Conservation (phyloP, 2,888 invertebrate genomes). For the Rugalucina vietnamica region DNA sequence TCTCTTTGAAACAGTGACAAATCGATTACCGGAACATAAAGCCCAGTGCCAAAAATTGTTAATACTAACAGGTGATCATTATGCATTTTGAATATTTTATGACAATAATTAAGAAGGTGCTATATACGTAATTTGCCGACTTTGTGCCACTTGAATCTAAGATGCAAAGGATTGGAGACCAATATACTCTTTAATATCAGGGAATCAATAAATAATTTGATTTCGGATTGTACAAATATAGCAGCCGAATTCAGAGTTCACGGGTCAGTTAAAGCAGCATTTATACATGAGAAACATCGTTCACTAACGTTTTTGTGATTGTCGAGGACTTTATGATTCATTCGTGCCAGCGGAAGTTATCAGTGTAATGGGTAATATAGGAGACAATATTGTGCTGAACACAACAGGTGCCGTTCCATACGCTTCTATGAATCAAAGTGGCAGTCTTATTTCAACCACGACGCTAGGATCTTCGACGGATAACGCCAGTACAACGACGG, state of each 20-base stretch:
- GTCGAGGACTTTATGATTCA: too few species aligned
- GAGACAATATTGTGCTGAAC: neutral
- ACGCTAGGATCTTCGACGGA: neutral
- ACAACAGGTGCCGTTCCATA: neutral
- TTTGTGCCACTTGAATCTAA: neutral
- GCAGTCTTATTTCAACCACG: neutral
- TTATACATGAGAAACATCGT: neutral
- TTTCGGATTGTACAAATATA: too few species aligned
- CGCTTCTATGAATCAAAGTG: neutral
- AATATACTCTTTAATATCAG: neutral
- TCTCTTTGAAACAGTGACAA: neutral
- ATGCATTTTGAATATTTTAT: slow-evolving; percentile 12
- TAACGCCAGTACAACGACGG: neutral
- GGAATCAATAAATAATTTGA: too few species aligned
- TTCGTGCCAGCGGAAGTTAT: too few species aligned
- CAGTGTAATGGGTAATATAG: neutral
- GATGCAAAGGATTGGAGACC: too few species aligned
- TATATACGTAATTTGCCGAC: neutral
- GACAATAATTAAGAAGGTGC: neutral
- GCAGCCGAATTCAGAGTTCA: neutral
- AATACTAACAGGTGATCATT: neutral
- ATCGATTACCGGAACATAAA: neutral
- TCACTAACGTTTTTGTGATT: neutral
- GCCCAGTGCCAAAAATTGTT: too few species aligned
- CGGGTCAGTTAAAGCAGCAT: neutral